Evolutionary conservation across 2,797 vertebrate species (phyloP).

Genomic region (Naso thynnoides): DNA sequence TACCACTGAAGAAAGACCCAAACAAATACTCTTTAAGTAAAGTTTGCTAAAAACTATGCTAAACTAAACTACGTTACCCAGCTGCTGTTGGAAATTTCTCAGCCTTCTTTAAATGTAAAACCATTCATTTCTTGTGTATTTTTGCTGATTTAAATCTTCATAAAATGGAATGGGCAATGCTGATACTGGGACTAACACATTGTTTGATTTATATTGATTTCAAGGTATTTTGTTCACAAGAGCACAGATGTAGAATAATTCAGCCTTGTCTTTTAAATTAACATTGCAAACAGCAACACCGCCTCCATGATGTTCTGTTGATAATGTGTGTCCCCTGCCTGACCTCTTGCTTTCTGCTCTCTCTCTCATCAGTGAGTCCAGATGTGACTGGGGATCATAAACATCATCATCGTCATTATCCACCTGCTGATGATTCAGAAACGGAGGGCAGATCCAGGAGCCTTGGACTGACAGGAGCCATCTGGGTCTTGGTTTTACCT

Average conservation of each 20-base stretch:
- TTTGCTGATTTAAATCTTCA: slow-evolving; percentile 2
- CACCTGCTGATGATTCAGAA: slow-evolving; percentile 71
- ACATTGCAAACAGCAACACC: slow-evolving; percentile 4
- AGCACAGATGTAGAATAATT: not conserved
- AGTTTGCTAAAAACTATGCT: not conserved
- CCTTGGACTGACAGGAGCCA: slow-evolving; percentile 48
- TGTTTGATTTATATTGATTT: not conserved
- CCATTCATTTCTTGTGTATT: not conserved
- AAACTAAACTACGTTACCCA: not conserved
- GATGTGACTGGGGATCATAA: slow-evolving; percentile 85
- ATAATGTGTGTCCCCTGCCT: slow-evolving; percentile 46
- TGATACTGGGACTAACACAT: not conserved
- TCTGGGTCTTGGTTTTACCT: slow-evolving; percentile 77
- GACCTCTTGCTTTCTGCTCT: slow-evolving; percentile 58
- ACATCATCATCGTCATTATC: slow-evolving; percentile 81
- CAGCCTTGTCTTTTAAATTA: slow-evolving; percentile 1
- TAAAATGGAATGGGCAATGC: not conserved
- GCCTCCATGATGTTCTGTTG: slow-evolving; percentile 26
- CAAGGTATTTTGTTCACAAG: slow-evolving; percentile 1
- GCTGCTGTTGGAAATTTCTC: not conserved
- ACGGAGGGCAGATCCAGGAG: slow-evolving; percentile 75
- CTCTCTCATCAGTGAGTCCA: slow-evolving; percentile 85
- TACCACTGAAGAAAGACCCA: not conserved
- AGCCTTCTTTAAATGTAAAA: slow-evolving; percentile 11
- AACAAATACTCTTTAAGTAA: not conserved